Evolutionary conservation across 2,888 invertebrate genomes (phyloP).

Genomic region (Patella ulyssiponensis): DNA sequence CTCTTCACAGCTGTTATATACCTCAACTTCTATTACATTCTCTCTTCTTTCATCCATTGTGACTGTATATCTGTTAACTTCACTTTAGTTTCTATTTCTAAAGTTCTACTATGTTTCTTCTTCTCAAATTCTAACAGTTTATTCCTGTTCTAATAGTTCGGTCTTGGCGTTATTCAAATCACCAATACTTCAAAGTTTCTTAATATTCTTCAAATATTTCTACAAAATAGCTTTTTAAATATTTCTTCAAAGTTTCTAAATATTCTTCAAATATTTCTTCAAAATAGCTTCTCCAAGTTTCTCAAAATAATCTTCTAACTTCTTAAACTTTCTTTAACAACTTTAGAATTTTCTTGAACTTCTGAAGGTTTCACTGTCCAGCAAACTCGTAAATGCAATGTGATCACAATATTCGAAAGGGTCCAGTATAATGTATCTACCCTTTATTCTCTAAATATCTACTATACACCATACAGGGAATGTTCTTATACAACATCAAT

Average conservation of each 20-base stretch:
- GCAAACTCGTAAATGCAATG: constrained; percentile 3
- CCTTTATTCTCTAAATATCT: neutral
- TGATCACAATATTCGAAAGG: neutral
- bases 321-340: neutral
- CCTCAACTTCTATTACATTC: neutral
- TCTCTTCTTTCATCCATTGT: neutral
- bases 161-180: neutral
- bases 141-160: no score
- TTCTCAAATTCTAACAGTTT: no score
- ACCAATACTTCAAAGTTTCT: neutral
- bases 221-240: no score
- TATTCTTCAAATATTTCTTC: neutral
- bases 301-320: neutral
- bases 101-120: no score
- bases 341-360: neutral
- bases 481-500: neutral
- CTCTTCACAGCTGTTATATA: no score
- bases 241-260: no score
- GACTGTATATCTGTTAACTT: neutral
- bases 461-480: neutral
- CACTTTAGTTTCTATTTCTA: no score
- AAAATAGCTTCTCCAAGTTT: neutral
- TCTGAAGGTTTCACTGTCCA: neutral
- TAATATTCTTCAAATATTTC: neutral
- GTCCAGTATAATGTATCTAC: neutral